Percentiles rank a stretch among this genome's conserved stretches.
These are phyloP conservation scores for Chlorodrepanis virens DNA, from an alignment of 2,113 vertebrate genomes.

Conservation along the genomic window DNA sequence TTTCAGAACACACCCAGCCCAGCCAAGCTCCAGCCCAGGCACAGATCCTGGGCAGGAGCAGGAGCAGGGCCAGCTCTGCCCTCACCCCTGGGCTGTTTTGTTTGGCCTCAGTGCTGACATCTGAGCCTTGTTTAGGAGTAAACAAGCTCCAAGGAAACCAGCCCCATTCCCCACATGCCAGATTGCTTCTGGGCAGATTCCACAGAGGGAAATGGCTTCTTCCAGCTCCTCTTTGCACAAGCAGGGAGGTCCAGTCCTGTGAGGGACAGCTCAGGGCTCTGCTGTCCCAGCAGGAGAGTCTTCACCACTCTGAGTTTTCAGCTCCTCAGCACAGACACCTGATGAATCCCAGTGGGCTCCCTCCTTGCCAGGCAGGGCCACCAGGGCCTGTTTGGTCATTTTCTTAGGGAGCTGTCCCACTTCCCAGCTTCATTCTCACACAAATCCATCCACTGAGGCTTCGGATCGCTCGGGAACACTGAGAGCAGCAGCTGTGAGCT, in stretches of 20 bases:
- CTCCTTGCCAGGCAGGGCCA: not conserved
- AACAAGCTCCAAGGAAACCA: not conserved
- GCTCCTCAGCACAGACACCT: not conserved
- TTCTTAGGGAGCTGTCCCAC: not conserved
- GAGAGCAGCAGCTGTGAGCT: fast-evolving
- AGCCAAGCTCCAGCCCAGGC: not conserved
- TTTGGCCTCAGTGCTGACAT: not conserved
- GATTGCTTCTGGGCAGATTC: not conserved
- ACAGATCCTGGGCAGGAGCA: not conserved
- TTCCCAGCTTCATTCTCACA: not conserved
- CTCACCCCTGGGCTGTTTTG: not conserved
- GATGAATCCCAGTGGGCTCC: not conserved
- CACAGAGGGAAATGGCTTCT: not conserved
- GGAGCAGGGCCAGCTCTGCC: not conserved
- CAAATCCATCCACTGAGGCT: not conserved
- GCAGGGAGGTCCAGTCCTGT: not conserved
- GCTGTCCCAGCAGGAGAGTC: not conserved
- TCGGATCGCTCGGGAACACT: fast-evolving
- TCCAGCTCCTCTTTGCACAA: not conserved
- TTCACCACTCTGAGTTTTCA: not conserved
- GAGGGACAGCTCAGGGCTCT: fast-evolving
- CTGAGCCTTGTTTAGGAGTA: not conserved
- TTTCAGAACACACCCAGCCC: not conserved
- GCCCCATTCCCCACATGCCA: not conserved
- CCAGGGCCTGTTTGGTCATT: not conserved